A percentile compares a stretch with the other conserved stretches of the same genome.
Evolutionary conservation across 2,888 invertebrate genomes (phyloP).

Genomic region (Ctena decussata): DNA sequence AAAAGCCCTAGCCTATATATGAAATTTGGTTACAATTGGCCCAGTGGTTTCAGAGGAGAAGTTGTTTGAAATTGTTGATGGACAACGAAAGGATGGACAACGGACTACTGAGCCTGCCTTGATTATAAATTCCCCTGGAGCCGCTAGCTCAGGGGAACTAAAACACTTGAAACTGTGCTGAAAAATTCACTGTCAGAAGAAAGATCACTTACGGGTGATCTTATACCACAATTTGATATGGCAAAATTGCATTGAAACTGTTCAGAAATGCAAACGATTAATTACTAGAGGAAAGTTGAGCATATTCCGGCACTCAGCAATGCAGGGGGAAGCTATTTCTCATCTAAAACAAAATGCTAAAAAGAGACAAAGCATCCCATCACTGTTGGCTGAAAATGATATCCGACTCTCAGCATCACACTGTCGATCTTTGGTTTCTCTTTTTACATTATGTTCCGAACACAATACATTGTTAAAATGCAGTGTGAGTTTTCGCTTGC

Average conservation of each 20-base stretch:
- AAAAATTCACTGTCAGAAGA: not conserved
- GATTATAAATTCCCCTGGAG: no score
- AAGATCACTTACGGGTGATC: not conserved
- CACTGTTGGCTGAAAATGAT: not conserved
- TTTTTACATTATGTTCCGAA: conserved; percentile 1
- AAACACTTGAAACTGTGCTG: not conserved
- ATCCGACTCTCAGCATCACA: not conserved
- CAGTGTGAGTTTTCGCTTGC: no score
- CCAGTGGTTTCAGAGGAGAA: no score
- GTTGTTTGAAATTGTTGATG: no score
- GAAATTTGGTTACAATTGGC: no score
- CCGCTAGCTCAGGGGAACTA: no score
- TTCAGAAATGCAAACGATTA: not conserved
- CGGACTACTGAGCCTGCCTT: no score
- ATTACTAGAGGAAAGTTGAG: not conserved
- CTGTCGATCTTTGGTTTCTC: conserved; percentile 1
- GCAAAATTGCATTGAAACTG: not conserved
- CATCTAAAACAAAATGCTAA: not conserved
- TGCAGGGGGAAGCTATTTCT: not conserved
- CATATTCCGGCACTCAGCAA: not conserved
- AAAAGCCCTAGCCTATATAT: no score
- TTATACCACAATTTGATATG: not conserved
- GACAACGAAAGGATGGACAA: no score
- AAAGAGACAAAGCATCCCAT: not conserved
- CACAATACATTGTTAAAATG: not conserved